A percentile compares a stretch with the other conserved stretches of the same genome.
Evolutionary conservation across 2,113 vertebrate species (phyloP).

Genomic region (Atlantisia rogersi): DNA sequence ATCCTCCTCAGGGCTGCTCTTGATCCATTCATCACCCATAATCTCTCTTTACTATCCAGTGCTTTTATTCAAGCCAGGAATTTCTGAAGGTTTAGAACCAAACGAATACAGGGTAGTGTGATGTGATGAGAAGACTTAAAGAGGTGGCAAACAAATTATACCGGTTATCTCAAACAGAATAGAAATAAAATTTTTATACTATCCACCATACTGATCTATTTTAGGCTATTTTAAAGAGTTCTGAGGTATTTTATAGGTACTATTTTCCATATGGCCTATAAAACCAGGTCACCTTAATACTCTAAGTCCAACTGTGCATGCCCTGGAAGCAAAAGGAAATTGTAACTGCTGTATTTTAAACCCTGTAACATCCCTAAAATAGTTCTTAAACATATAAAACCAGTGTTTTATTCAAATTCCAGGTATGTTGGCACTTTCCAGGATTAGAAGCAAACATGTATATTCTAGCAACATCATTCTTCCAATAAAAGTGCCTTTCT

Average conservation of each 20-base stretch:
- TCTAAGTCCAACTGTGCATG: constrained; percentile 7
- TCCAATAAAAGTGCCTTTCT: not conserved
- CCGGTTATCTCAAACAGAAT: not conserved
- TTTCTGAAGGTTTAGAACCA: not conserved
- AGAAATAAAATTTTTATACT: not conserved
- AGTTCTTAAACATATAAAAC: not conserved
- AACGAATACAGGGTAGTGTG: not conserved
- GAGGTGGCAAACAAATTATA: constrained; percentile 1
- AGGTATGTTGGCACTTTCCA: not conserved
- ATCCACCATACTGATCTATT: not conserved
- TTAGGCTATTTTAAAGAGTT: constrained; percentile 26
- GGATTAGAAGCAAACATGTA: not conserved
- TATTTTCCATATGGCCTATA: constrained; percentile 36
- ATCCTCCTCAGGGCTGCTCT: not conserved
- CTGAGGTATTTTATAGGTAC: constrained; percentile 15
- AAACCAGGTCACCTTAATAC: constrained; percentile 47
- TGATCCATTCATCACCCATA: not conserved
- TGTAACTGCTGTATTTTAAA: not conserved
- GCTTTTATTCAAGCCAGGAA: not conserved
- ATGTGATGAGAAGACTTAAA: not conserved
- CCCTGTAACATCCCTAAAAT: not conserved
- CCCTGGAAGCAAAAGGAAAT: constrained; percentile 12
- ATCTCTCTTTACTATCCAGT: not conserved
- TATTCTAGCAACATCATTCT: not conserved
- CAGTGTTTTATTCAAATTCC: not conserved